These are phyloP conservation scores for Phylloscopus collybita DNA, from an alignment of 2,797 vertebrate species.

Conservation along the genomic window DNA sequence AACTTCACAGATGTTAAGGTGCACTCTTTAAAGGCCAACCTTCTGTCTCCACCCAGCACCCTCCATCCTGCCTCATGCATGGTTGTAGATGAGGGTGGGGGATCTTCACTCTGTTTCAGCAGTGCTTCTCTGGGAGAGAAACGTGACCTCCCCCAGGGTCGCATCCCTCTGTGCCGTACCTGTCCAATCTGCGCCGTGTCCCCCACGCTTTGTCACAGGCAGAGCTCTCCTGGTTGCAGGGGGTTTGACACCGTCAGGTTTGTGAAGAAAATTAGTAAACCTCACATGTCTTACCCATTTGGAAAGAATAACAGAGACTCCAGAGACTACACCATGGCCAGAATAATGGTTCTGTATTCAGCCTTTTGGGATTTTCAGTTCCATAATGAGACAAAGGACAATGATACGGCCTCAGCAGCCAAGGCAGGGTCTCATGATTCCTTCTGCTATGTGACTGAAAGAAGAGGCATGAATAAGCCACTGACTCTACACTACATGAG, in stretches of 20 bases:
- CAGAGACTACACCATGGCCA: not conserved
- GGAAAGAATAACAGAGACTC: not conserved
- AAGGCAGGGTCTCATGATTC: not conserved
- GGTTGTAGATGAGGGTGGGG: accelerated
- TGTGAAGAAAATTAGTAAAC: not conserved
- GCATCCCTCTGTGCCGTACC: accelerated
- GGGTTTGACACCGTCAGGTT: not conserved
- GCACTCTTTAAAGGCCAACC: not conserved
- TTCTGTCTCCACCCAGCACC: not conserved
- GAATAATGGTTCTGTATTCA: not conserved
- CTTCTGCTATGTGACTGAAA: not conserved
- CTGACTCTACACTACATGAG: not conserved
- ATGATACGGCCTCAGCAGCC: not conserved
- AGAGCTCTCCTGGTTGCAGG: not conserved
- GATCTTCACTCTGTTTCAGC: not conserved
- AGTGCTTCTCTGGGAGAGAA: not conserved
- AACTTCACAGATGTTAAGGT: not conserved
- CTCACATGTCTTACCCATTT: not conserved
- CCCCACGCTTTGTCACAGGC: accelerated
- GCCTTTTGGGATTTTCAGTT: not conserved
- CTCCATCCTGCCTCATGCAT: not conserved
- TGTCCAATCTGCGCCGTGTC: accelerated
- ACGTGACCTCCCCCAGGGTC: accelerated
- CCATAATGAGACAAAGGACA: not conserved
- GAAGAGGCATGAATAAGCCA: not conserved